phyloP scores from a whole-genome alignment of 2,113 vertebrate genomes.

The Desmodus rotundus region DNA sequence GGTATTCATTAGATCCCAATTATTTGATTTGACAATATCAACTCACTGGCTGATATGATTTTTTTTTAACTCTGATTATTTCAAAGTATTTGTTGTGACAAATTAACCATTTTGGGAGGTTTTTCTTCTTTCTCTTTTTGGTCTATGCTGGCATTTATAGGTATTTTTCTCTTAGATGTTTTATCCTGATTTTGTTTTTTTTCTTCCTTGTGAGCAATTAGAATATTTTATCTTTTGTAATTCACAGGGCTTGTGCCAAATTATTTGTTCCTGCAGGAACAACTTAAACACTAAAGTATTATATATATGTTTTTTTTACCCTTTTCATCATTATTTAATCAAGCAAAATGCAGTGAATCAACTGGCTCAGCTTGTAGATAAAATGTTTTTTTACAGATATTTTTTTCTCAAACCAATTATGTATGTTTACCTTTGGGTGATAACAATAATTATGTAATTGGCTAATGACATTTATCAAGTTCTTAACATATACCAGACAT shows the following conservation, averaged over 20 bases:
- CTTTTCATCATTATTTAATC: constrained; percentile 16
- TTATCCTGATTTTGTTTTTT: neutral
- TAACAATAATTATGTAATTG: constrained; percentile 39
- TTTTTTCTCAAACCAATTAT: constrained; percentile 14
- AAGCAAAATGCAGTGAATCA: constrained; percentile 18
- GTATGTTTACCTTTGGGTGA: neutral
- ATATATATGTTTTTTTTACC: neutral
- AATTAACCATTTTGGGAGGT: neutral
- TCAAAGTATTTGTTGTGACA: neutral
- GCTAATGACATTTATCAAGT: constrained; percentile 1
- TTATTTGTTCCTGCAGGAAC: neutral
- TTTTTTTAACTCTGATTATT: neutral
- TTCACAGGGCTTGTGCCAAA: neutral
- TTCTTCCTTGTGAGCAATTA: neutral
- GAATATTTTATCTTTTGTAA: constrained; percentile 11
- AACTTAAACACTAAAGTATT: neutral
- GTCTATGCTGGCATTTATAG: neutral
- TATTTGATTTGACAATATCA: constrained; percentile 9
- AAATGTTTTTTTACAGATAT: constrained; percentile 10
- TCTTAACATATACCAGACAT: neutral
- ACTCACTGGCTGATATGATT: neutral
- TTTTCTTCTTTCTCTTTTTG: neutral
- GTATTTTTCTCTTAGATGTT: neutral
- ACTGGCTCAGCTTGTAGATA: neutral
- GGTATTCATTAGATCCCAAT: neutral